Percentiles rank a stretch among this genome's conserved stretches.
phyloP scores from a whole-genome alignment of 2,113 vertebrate species.

The Panurus biarmicus region DNA sequence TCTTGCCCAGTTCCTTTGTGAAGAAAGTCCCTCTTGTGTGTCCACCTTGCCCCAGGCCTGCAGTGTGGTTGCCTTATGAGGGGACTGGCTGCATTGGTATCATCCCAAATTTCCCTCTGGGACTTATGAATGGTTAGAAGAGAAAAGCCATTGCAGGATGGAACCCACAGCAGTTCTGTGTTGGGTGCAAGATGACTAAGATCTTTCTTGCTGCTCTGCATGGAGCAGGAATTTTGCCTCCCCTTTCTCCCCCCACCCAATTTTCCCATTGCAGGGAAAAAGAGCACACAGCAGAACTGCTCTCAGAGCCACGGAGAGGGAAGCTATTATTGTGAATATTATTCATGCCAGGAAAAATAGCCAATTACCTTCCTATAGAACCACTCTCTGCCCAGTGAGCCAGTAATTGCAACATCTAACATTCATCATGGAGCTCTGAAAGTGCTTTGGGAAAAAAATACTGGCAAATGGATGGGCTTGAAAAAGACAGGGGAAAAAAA shows the following conservation, averaged over 20 bases:
- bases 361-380: constrained; percentile 47
- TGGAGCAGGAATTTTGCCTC: background rate
- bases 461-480: background rate
- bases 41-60: background rate
- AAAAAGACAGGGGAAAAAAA: background rate
- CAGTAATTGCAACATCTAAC: constrained; percentile 34
- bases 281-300: background rate
- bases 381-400: constrained; percentile 34
- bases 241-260: background rate
- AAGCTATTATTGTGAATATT: constrained; percentile 21
- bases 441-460: background rate
- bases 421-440: constrained; percentile 11
- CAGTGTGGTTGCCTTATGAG: rapidly evolving
- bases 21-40: background rate
- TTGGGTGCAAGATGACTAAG: background rate
- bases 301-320: background rate
- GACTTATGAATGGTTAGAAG: background rate
- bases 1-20: background rate
- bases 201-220: background rate
- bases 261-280: background rate
- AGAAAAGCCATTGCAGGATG: background rate
- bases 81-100: rapidly evolving
- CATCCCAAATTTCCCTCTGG: background rate
- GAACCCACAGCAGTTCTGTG: background rate
- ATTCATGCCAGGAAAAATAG: constrained; percentile 60